Evolutionary conservation across 2,888 invertebrate genomes (phyloP), one percentile per base, ranked within the genome.

Genomic region (Steinernema carpocapsae): DNA sequence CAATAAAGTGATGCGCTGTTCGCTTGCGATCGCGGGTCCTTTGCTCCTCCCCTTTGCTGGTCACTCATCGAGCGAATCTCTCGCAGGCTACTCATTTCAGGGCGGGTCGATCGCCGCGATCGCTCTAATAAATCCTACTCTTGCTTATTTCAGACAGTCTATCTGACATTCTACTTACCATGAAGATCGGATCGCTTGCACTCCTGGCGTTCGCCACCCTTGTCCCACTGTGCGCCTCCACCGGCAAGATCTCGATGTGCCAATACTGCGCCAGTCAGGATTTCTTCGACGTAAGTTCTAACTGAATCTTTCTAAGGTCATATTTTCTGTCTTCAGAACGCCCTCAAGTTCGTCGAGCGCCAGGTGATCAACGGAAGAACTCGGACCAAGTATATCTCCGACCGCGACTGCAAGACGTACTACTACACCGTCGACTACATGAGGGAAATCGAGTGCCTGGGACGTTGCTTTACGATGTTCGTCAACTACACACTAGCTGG

Each of bases 391-490:
- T 64, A 17, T 32, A 64, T 64, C 64, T 4, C 26, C 32, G 10
- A 22, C n/a, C 17, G 2, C 1, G 17, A 32, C 2, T 64, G 64
- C 17, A 32, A 29, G 7, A 17, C 26, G 26, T 17, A 14, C 64
- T 37, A 37, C 10, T 37, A 37, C 10, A 37, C 37, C 37, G 37
- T 10, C 10, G 37, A 37, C 4, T 32, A 64, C 32, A 26, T 10
- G 32, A 12, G 6, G 37, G 32, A 64, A 17, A 64, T 64, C 14
- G 3, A 32, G 7, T 64, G 64, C 37, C 4, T 32, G 17, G 37
- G 37, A 4, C 22, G 64, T 26, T 64, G 64, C 64, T 64, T 64
- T 32, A 64, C 64, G 29, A 64, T 64, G 64, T 4, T 32, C n/a
- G 3, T 17, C 64, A 29, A 64, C 17, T 64, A 64, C 19, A 12